Evolutionary conservation across 2,113 vertebrate species (phyloP).

Genomic region (Tetrao urogallus): DNA sequence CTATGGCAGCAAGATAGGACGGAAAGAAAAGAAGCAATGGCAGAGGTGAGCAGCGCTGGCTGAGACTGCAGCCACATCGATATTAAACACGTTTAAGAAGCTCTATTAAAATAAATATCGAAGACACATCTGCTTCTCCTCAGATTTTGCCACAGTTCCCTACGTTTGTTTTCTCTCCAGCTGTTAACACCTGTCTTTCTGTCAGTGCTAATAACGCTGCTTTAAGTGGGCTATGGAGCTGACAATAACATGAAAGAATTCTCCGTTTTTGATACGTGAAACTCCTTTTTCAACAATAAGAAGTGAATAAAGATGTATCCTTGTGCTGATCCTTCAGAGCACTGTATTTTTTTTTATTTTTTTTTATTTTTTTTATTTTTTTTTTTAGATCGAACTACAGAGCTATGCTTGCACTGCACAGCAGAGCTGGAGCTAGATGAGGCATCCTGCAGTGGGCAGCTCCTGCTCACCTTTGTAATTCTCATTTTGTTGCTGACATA

Average conservation of each 20-base stretch:
- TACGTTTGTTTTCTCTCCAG: slow-evolving; percentile 67
- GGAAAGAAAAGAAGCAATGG: slow-evolving; percentile 12
- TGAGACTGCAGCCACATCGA: slow-evolving; percentile 42
- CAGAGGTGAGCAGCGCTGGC: slow-evolving; percentile 28
- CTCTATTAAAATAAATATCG: slow-evolving; percentile 75
- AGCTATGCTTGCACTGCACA: neutral
- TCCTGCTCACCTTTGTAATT: slow-evolving; percentile 50
- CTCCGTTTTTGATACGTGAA: slow-evolving; percentile 54
- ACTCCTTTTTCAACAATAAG: neutral
- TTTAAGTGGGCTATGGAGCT: slow-evolving; percentile 34
- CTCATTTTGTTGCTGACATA: slow-evolving; percentile 45
- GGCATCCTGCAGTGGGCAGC: slow-evolving; percentile 24
- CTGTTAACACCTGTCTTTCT: slow-evolving; percentile 76
- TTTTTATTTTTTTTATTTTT: slow-evolving; percentile 8
- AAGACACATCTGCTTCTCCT: slow-evolving; percentile 71
- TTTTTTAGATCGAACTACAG: neutral
- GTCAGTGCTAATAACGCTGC: slow-evolving; percentile 56
- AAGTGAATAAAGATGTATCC: slow-evolving; percentile 46
- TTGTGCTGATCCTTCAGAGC: slow-evolving; percentile 28
- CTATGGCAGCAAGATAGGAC: slow-evolving; percentile 3
- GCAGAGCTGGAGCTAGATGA: slow-evolving; percentile 32
- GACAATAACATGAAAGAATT: slow-evolving; percentile 65
- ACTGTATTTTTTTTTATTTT: neutral
- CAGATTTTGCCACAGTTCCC: slow-evolving; percentile 53
- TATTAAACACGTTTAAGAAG: slow-evolving; percentile 66